Conservation (phyloP, 2,797 vertebrate species). For the Petrocephalus sullivani region DNA sequence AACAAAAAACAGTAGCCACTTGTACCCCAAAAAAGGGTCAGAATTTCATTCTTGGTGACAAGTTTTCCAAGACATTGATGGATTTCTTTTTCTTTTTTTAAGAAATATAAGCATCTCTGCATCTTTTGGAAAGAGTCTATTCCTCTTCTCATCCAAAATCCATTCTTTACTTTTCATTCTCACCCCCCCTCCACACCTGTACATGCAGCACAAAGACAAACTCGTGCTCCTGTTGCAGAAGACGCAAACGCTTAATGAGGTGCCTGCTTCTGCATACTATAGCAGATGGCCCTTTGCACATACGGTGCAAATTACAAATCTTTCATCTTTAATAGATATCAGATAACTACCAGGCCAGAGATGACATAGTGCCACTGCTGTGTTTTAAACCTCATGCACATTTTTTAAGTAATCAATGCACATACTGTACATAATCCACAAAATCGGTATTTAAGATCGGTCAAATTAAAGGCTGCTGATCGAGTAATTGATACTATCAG, state of each 20-base stretch:
- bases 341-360: not conserved
- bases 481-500: not conserved
- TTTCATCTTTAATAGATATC: not conserved
- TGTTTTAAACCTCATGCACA: not conserved
- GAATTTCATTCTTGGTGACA: not conserved
- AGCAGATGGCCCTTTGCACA: not conserved
- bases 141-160: not conserved
- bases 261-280: not conserved
- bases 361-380: not conserved
- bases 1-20: not conserved
- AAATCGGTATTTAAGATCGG: not conserved
- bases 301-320: not conserved
- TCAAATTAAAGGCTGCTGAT: not conserved
- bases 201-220: not conserved
- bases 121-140: not conserved
- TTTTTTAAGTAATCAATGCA: not conserved
- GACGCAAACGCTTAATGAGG: not conserved
- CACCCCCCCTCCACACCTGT: not conserved
- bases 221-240: not conserved
- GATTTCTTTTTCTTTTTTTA: not conserved
- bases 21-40: not conserved
- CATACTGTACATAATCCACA: not conserved
- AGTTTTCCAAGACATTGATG: not conserved
- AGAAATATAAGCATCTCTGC: not conserved
- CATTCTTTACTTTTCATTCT: too few relatives aligned